Percentiles rank a stretch among this genome's conserved stretches.
These are phyloP conservation scores for Chesias legatella DNA, from an alignment of 2,888 invertebrate species.

Conservation along the genomic window DNA sequence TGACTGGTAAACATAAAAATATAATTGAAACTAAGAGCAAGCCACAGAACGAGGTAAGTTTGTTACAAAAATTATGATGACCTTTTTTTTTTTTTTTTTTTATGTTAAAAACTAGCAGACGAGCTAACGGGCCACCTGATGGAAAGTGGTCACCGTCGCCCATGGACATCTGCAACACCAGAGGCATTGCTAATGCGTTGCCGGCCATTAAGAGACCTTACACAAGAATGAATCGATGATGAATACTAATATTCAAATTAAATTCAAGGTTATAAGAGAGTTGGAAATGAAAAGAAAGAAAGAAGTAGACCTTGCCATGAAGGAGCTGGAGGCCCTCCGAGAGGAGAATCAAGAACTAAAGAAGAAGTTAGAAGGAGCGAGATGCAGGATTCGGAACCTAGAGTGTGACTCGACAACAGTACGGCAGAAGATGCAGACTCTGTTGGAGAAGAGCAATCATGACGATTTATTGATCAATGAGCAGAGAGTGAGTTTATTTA, in stretches of 20 bases:
- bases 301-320: constrained; percentile 80
- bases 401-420: constrained; percentile 82
- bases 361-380: constrained; percentile 83
- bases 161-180: no score
- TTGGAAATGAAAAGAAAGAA: constrained; percentile 78
- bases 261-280: constrained; percentile 65
- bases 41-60: constrained; percentile 9
- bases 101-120: no score
- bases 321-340: constrained; percentile 79
- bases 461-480: constrained; percentile 83
- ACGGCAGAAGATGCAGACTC: constrained; percentile 80
- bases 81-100: no score
- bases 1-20: constrained; percentile 66
- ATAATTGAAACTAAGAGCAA: constrained; percentile 43
- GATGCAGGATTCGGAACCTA: constrained; percentile 84
- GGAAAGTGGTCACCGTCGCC: no score
- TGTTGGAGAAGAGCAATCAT: constrained; percentile 82
- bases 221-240: no score
- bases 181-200: no score
- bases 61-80: background rate
- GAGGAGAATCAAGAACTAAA: constrained; percentile 80
- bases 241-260: constrained; percentile 4
- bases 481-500: constrained; percentile 71
- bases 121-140: no score
- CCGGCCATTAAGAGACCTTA: no score